phyloP scores from a whole-genome alignment of 2,888 invertebrate genomes.

The Eupithecia abbreviata region DNA sequence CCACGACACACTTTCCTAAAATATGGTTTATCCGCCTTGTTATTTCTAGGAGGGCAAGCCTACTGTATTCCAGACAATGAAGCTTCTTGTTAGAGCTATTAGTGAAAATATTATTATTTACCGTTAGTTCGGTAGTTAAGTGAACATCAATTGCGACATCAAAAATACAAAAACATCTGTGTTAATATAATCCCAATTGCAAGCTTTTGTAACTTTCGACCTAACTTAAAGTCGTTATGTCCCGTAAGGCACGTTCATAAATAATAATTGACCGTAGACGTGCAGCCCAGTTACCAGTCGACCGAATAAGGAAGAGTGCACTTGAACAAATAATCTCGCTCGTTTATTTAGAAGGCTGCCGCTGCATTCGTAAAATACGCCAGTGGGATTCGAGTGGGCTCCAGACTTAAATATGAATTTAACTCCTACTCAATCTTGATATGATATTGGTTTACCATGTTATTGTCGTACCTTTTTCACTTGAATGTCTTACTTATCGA shows the following conservation, averaged over 20 bases:
- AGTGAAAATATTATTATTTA: neutral
- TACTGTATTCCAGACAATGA: neutral
- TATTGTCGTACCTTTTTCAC: conserved; percentile 36
- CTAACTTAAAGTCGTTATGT: conserved; percentile 21
- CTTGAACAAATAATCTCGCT: conserved; percentile 72
- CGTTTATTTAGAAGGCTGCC: conserved; percentile 58
- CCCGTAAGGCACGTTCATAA: conserved; percentile 39
- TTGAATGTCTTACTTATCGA: conserved; percentile 19
- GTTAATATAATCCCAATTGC: conserved; percentile 5
- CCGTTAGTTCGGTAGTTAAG: neutral
- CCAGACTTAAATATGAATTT: conserved; percentile 55
- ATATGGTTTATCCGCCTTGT: conserved; percentile 68
- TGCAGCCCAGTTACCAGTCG: conserved; percentile 50
- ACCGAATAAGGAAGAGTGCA: conserved; percentile 70
- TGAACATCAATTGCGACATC: neutral
- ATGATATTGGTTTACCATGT: conserved; percentile 47
- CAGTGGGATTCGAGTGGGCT: conserved; percentile 60
- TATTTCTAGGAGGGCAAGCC: conserved; percentile 59
- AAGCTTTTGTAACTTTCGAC: conserved; percentile 18
- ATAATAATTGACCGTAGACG: conserved; percentile 50
- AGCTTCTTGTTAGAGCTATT: neutral
- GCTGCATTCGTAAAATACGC: conserved; percentile 57
- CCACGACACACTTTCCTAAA: conserved; percentile 75
- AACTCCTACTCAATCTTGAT: conserved; percentile 58
- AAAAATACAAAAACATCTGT: conserved; percentile 4